Evolutionary conservation across 2,113 vertebrate species (phyloP), one percentile per base, ranked within the genome.

Genomic region (Pogona vitticeps): DNA sequence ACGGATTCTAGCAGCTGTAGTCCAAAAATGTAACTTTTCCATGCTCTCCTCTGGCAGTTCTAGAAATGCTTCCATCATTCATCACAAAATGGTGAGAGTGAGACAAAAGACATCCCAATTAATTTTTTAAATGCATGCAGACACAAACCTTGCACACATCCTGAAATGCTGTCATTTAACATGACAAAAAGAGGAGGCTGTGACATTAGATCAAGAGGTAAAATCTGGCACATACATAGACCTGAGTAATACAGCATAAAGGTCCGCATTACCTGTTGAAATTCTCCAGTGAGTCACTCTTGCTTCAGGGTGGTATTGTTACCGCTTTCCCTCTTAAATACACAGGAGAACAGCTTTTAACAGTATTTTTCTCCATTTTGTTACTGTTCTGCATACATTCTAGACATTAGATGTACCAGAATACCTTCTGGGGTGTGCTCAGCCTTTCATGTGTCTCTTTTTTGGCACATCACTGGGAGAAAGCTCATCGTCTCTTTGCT

Each of bases 401-500:
- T 76, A 65, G 42, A 71, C 63, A 89, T 83, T 68, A 95, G 80
- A 90, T n/a, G n/a, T 6, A 80, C 80, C 87, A 90, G 71, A 15
- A 68, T 86, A 36, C 83, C 87, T 90, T 91, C 40, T 36, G 59
- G 56, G 59, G 80, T 88, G 82, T 71, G 42, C 33, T 40, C 38
- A 28, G 88, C 63, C 42, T 89, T 87, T 89, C 81, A 67, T 83
- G 67, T 77, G 36, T 67, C 71, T 85, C 81, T 81, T 88, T 90
- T 77, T 56, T 84, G 87, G 90, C 94, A 72, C 85, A 95, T 89
- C 95, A 94, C 90, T 88, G 89, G 89, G 85, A 68, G 82, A 84
- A 71, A 83, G 65, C 90, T 94, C 90, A 84, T 93, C 90, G 87
- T 73, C n/a, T 93, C 90, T 94, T 84, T 94, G 84, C 88, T 91